Conservation (phyloP, 2,888 invertebrate genomes). For the Machimus rusticus region DNA sequence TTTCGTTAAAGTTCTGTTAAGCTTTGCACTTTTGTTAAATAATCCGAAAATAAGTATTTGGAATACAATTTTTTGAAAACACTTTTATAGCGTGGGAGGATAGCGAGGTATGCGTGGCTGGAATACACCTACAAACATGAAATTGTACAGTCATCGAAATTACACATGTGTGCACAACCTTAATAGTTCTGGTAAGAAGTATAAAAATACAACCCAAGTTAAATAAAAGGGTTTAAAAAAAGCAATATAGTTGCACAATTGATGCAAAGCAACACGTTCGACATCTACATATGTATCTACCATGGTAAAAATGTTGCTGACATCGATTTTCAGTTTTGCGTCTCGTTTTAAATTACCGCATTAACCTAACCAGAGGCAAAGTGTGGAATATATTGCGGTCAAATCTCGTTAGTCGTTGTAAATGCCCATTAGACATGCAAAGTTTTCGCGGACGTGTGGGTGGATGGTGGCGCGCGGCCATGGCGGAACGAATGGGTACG, state of each 20-base stretch:
- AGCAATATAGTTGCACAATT: background rate
- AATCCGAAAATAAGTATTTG: too few relatives aligned
- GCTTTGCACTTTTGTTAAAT: too few relatives aligned
- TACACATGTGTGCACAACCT: too few relatives aligned
- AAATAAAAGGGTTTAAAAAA: too few relatives aligned
- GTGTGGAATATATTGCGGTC: conserved; percentile 36
- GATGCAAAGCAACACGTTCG: background rate
- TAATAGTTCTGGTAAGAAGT: too few relatives aligned
- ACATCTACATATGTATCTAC: background rate
- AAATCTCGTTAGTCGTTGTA: conserved; percentile 32
- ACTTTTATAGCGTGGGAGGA: too few relatives aligned
- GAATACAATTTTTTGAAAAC: too few relatives aligned
- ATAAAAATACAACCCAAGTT: too few relatives aligned
- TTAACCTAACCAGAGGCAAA: conserved; percentile 28
- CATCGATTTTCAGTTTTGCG: conserved; percentile 25
- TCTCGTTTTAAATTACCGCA: conserved; percentile 32
- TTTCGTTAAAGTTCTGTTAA: too few relatives aligned
- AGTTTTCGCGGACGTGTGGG: background rate
- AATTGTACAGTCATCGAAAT: too few relatives aligned
- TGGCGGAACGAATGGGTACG: background rate
- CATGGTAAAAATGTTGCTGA: background rate
- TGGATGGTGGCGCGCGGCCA: background rate
- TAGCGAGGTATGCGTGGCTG: too few relatives aligned
- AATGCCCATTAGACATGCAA: conserved; percentile 37
- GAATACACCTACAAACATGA: too few relatives aligned